phyloP scores from a whole-genome alignment of 2,113 vertebrate species.

The Micronycteris hirsuta region DNA sequence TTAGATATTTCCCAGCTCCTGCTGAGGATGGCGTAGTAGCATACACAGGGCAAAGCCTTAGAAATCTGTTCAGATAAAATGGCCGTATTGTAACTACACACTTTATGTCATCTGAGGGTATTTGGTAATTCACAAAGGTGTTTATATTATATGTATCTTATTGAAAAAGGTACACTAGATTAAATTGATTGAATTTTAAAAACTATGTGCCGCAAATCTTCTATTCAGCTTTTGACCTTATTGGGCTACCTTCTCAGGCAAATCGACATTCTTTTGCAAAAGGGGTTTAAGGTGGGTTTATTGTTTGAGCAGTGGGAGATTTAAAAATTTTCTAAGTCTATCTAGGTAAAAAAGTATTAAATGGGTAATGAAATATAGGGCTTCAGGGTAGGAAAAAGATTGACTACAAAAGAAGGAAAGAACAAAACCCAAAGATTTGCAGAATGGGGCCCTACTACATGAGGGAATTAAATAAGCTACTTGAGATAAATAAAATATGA shows the following conservation, averaged over 20 bases:
- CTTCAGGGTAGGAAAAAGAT: neutral
- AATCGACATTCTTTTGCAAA: neutral
- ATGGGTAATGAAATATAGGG: neutral
- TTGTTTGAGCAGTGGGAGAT: neutral
- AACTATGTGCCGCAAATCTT: neutral
- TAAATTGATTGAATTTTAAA: neutral
- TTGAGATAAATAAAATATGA: neutral
- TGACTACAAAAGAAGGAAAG: neutral
- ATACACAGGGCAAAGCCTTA: neutral
- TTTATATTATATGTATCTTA: neutral
- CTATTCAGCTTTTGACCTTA: neutral
- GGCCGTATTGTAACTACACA: neutral
- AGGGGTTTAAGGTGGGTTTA: neutral
- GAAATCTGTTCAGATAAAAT: neutral
- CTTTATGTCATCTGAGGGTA: neutral
- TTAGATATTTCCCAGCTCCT: neutral
- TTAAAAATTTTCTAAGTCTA: neutral
- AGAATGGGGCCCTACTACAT: neutral
- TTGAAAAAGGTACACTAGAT: neutral
- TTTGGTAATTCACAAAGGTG: neutral
- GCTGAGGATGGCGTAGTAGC: neutral
- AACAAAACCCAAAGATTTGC: neutral
- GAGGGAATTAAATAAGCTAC: neutral
- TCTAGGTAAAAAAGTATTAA: neutral
- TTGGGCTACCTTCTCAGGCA: neutral